Evolutionary conservation across 2,113 vertebrate species (phyloP), one percentile per base, ranked within the genome.

Genomic region (Abramis brama): DNA sequence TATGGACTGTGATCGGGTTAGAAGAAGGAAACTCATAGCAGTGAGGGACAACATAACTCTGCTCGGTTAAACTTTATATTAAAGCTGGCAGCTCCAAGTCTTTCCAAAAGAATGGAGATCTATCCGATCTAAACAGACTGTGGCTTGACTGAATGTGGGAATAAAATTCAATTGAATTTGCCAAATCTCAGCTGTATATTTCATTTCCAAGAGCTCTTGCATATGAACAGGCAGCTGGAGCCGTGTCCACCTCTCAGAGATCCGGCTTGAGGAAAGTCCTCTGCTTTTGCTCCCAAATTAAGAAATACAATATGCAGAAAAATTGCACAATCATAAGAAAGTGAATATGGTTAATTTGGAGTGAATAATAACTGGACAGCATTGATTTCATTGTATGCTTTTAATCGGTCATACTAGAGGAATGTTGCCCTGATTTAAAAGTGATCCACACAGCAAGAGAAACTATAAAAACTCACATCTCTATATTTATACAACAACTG

Each of bases 341-440:
- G 25, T 11, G 13, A 21, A 19, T 17, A 75, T 15, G 23, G 73
- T 50, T 19, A 9, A 19, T 74, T 7, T 3, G 2, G 62, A 4
- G 10, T 19, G 64, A 30, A 64, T 64, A 15, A 62, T 5, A 0
- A 43, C 57, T 5, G 57, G 55, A 43, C 77, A 10, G 3, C 23
- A 17, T 10, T 62, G 33, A 11, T 43, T 19, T 25, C 7, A 10
- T 36, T 19, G 52, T 59, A 25, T 62, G 77, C 8, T 15, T 79
- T 79, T 62, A 43, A 79, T 62, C 12, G 36, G n/a, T 62, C 4
- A 79, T 10, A 79, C 36, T 39, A 25, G 36, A 74, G 50, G 36
- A 60, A 55, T 27, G 25, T 36, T 27, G 7, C 43, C 74, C 74
- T 55, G 74, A 88, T 52, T 76, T 62, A 33, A 43, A 80, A 68